These are phyloP conservation scores for Orthonyx spaldingii DNA, from an alignment of 2,113 vertebrate genomes.

Conservation along the genomic window DNA sequence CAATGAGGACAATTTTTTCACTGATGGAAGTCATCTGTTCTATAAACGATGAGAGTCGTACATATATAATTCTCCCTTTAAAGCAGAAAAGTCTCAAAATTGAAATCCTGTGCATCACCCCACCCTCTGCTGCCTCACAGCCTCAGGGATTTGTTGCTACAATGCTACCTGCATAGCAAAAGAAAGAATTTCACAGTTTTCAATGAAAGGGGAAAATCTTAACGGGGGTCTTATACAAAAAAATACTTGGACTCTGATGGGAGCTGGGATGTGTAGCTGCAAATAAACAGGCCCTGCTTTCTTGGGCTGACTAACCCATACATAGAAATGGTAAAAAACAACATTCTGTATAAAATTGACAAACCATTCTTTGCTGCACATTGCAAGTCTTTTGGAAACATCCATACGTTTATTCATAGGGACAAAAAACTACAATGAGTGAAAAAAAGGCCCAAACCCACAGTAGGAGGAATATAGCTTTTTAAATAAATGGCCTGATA, in stretches of 20 bases:
- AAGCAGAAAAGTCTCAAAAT: neutral
- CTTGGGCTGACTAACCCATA: neutral
- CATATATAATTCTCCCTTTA: neutral
- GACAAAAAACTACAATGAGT: accelerated
- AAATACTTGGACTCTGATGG: accelerated
- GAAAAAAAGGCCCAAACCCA: neutral
- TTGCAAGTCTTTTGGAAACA: neutral
- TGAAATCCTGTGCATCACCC: neutral
- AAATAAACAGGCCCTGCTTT: neutral
- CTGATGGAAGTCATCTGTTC: accelerated
- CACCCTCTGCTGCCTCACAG: neutral
- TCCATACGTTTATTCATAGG: neutral
- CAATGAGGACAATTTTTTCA: neutral
- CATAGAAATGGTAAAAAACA: neutral
- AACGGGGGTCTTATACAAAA: neutral
- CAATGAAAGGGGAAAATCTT: neutral
- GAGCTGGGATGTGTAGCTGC: neutral
- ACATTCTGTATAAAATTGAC: neutral
- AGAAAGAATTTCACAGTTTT: neutral
- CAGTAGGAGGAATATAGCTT: neutral
- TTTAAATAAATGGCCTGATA: neutral
- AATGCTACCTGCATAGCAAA: neutral
- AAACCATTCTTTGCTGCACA: neutral
- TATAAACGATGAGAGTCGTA: neutral
- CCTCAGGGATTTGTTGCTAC: neutral